Conservation (phyloP, 2,888 invertebrate genomes). For the Diadegma fenestrale region DNA sequence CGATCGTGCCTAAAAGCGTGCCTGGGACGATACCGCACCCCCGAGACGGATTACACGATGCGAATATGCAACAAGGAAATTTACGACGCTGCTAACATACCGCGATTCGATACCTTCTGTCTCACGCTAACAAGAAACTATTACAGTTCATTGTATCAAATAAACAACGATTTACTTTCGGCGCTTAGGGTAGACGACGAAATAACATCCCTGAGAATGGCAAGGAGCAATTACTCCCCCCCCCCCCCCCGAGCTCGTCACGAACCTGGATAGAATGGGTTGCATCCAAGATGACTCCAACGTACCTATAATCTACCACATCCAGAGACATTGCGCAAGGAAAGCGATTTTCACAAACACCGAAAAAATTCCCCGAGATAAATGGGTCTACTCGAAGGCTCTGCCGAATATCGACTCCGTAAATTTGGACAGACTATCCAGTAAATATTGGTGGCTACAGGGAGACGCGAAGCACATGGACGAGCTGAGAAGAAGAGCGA, state of each 20-base stretch:
- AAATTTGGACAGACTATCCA: neutral
- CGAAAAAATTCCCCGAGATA: neutral
- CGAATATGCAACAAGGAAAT: neutral
- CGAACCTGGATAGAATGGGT: conserved; percentile 10
- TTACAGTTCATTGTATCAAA: neutral
- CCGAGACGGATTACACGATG: neutral
- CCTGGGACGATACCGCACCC: neutral
- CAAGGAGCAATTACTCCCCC: conserved; percentile 36
- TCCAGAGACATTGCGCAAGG: too few species aligned
- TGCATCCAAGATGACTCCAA: too few species aligned
- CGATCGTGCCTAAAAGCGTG: too few species aligned
- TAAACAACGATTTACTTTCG: conserved; percentile 3
- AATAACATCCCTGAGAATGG: neutral
- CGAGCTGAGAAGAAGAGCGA: too few species aligned
- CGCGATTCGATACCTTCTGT: conserved; percentile 8
- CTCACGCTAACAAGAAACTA: conserved; percentile 6
- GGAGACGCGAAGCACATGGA: too few species aligned
- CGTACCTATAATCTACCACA: too few species aligned
- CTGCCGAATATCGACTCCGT: neutral
- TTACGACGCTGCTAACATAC: neutral
- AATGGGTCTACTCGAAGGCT: neutral
- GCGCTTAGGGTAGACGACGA: neutral
- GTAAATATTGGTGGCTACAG: neutral
- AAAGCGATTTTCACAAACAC: conserved; percentile 1
- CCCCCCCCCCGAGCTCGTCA: conserved; percentile 24